Evolutionary conservation across 1,140 invertebrate species (phyloP).

Genomic region (Scaptomyza graminum): DNA sequence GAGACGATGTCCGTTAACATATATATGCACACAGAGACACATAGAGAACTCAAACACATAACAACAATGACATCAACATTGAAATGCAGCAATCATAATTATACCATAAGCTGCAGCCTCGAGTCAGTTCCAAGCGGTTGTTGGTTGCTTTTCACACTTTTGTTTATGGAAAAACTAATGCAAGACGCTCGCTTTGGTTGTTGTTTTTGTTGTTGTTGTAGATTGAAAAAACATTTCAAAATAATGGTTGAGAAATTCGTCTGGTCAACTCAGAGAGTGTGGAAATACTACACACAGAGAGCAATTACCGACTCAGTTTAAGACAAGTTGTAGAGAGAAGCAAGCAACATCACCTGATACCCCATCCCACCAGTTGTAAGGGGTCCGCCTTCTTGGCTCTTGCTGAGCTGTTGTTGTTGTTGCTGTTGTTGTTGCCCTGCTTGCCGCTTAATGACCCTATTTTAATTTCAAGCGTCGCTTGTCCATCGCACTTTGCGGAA

Average conservation of each 20-base stretch:
- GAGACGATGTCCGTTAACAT: constrained; percentile 13
- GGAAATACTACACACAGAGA: constrained; percentile 10
- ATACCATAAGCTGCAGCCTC: constrained; percentile 50
- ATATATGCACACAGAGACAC: background rate
- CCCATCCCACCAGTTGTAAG: background rate
- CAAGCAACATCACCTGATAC: constrained; percentile 4
- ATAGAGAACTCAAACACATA: background rate
- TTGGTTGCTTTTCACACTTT: constrained; percentile 68
- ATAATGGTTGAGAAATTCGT: constrained; percentile 81
- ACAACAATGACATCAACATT: constrained; percentile 1
- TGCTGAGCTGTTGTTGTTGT: constrained; percentile 15
- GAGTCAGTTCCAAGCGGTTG: constrained; percentile 55
- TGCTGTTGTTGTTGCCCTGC: constrained; percentile 22
- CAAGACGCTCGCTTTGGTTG: constrained; percentile 30
- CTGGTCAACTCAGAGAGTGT: constrained; percentile 24
- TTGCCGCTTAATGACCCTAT: constrained; percentile 76
- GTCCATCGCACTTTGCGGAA: constrained; percentile 79
- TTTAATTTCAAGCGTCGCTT: constrained; percentile 80
- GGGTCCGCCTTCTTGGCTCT: constrained; percentile 6
- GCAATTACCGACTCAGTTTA: constrained; percentile 41
- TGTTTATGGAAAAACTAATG: constrained; percentile 65
- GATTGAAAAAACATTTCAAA: constrained; percentile 80
- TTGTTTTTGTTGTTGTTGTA: constrained; percentile 26
- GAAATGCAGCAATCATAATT: constrained; percentile 64
- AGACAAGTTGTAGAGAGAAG: background rate